phyloP scores from a whole-genome alignment of 2,888 invertebrate species.

The Napeogenes sylphis region DNA sequence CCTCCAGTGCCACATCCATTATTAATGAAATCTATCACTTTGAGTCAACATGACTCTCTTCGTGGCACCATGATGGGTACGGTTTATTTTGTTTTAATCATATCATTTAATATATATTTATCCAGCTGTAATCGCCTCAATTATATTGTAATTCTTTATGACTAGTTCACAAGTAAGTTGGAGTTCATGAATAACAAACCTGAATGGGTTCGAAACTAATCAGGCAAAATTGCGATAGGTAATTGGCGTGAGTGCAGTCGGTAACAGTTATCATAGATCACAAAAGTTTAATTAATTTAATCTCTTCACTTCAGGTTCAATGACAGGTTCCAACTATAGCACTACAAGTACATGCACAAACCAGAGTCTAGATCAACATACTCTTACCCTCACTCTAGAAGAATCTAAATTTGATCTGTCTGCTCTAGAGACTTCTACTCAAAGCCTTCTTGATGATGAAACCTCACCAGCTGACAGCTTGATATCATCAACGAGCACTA shows the following conservation, averaged over 20 bases:
- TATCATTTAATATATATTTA: neutral
- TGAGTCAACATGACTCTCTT: slow-evolving; percentile 66
- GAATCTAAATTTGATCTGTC: slow-evolving; percentile 87
- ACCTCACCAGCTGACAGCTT: slow-evolving; percentile 90
- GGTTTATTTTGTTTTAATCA: neutral
- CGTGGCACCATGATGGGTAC: slow-evolving; percentile 71
- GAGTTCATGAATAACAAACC: no score
- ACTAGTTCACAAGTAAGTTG: no score
- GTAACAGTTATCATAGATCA: neutral
- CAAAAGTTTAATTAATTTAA: neutral
- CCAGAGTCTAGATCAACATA: slow-evolving; percentile 68
- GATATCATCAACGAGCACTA: slow-evolving; percentile 80
- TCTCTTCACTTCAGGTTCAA: slow-evolving; percentile 54
- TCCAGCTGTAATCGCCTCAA: no score
- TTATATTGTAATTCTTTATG: no score
- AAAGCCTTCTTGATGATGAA: slow-evolving; percentile 86
- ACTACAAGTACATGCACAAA: slow-evolving; percentile 73
- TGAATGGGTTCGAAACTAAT: no score
- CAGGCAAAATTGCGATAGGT: no score
- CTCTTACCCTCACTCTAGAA: slow-evolving; percentile 81
- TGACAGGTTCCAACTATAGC: slow-evolving; percentile 75
- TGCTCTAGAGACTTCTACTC: slow-evolving; percentile 81
- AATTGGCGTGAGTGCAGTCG: no score
- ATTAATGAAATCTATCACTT: slow-evolving; percentile 69
- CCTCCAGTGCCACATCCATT: slow-evolving; percentile 67